Conservation (phyloP, 2,797 vertebrate genomes). For the Bufotes viridis region DNA sequence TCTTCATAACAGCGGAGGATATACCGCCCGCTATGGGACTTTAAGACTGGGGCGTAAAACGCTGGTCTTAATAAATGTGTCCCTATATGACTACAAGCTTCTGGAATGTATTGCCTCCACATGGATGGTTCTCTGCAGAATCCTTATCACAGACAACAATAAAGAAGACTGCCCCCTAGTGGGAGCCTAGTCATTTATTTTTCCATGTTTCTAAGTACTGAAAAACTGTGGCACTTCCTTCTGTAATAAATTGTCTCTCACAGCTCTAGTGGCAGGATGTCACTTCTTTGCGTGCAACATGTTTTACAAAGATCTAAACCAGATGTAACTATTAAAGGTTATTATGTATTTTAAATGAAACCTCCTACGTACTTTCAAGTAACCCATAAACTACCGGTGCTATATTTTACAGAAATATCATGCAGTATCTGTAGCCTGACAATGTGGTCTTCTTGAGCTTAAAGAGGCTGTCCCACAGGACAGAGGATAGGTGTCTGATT, state of each 20-base stretch:
- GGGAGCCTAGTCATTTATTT: background rate
- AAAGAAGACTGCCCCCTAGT: background rate
- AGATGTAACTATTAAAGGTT: conserved; percentile 7
- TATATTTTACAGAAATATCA: background rate
- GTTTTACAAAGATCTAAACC: conserved; percentile 26
- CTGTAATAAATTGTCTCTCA: background rate
- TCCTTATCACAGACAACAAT: background rate
- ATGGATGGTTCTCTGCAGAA: background rate
- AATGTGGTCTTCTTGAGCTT: no score
- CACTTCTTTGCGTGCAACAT: background rate
- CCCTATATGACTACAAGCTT: background rate
- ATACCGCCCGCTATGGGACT: no score
- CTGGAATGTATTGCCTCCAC: background rate
- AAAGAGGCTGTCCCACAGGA: no score
- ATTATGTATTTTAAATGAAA: background rate
- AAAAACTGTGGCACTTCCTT: background rate
- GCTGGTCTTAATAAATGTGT: no score
- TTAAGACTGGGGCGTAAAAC: no score
- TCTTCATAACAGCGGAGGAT: no score
- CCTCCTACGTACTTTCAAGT: background rate
- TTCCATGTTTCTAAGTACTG: background rate
- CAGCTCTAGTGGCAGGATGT: background rate
- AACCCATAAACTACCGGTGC: conserved; percentile 20
- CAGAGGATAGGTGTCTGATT: no score
- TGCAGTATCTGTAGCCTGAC: background rate